Evolutionary conservation across 2,888 invertebrate genomes (phyloP), one percentile per base, ranked within the genome.

Genomic region (Clunio marinus): DNA sequence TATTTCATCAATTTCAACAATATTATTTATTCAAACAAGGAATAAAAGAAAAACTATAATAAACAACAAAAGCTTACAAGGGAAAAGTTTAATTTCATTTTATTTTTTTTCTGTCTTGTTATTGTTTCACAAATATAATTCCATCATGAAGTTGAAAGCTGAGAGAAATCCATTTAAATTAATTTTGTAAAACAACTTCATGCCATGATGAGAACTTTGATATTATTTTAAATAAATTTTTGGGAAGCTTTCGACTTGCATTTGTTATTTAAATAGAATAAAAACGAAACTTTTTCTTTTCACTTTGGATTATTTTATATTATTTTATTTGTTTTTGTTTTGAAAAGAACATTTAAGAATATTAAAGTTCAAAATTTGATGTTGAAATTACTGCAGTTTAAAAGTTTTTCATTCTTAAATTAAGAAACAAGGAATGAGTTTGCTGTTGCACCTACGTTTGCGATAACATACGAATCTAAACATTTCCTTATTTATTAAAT

Each of bases 1-100:
- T 59, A 59, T 59, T 59, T 59, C 59, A 59, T 59, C 59, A 59
- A 59, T 59, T 59, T 59, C n/a, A 35, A 35, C 27, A 59, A 15
- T 59, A 32, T 59, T 35, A 57, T 57, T 57, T 27, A 25, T 60
- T 60, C 35, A 35, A 32, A 20, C 35, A 35, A 60, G 37, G 35
- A 58, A 58, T 58, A 58, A 45, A 45, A 45, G 7, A 45, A 59
- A 57, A 57, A 57, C 57, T 63, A 25, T 13, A 63, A 60, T 37
- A 37, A 60, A 60, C 32, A 60, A 20, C 22, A 7, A n/a, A 7
- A 22, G 51, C n/a, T n/a, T n/a, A 51, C 20, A n/a, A 51, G n/a
- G 51, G 7, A n/a, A 51, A 51, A 51, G 13, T 51, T 51, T 51
- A 8, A 22, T n/a, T n/a, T n/a, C n/a, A n/a, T n/a, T n/a, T n/a